phyloP scores from a whole-genome alignment of 1,140 invertebrate genomes.

The Leptopilina clavipes region DNA sequence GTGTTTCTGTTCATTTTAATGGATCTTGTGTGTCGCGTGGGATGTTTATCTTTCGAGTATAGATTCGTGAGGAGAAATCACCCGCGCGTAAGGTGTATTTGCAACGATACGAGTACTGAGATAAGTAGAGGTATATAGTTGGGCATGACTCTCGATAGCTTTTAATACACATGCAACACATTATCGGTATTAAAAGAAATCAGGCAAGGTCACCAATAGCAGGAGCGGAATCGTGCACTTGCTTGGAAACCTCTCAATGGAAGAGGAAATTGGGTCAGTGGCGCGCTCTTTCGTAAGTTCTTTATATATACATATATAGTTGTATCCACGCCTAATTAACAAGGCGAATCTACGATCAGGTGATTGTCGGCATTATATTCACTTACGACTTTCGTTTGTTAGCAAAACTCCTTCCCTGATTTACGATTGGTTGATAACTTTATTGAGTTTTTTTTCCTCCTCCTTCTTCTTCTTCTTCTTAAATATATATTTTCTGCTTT shows the following conservation, averaged over 20 bases:
- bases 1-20: background rate
- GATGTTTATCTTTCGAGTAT: background rate
- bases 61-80: slow-evolving; percentile 29
- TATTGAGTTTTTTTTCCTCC: background rate
- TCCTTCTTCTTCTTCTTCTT: background rate
- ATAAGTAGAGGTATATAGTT: background rate
- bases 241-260: background rate
- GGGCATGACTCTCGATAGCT: background rate
- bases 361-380: slow-evolving; percentile 12
- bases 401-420: background rate
- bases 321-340: slow-evolving; percentile 19
- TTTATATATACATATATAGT: background rate
- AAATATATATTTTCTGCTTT: slow-evolving; percentile 14
- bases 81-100: slow-evolving; percentile 8
- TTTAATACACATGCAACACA: background rate
- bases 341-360: slow-evolving; percentile 26
- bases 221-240: slow-evolving; percentile 7
- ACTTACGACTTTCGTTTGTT: slow-evolving; percentile 25
- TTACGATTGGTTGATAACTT: slow-evolving; percentile 15
- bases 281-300: slow-evolving; percentile 21
- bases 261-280: slow-evolving; percentile 22
- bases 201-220: slow-evolving; percentile 19
- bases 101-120: background rate
- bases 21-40: slow-evolving; percentile 28
- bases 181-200: background rate